Evolutionary conservation across 2,888 invertebrate genomes (phyloP).

Genomic region (Microctonus aethiopoides): DNA sequence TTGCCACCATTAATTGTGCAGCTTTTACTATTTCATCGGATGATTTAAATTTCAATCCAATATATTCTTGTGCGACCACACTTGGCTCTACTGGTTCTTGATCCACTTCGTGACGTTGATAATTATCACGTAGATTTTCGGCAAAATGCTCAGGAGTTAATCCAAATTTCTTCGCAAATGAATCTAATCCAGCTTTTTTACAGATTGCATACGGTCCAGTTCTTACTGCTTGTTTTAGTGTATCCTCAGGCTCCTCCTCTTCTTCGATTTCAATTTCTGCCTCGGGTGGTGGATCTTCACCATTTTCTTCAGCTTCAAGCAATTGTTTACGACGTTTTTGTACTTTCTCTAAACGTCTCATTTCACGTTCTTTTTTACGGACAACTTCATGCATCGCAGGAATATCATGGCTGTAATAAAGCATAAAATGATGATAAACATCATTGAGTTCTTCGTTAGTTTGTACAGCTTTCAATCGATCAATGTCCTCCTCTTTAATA

Average conservation of each 20-base stretch:
- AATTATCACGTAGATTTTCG: conserved; percentile 95
- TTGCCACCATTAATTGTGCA: conserved; percentile 93
- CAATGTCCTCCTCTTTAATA: conserved; percentile 87
- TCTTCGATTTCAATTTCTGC: conserved; percentile 71
- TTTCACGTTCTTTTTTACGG: conserved; percentile 75
- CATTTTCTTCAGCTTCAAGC: conserved; percentile 74
- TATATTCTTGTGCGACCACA: conserved; percentile 83
- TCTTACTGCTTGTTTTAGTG: conserved; percentile 85
- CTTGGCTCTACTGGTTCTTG: conserved; percentile 88
- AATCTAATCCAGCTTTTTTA: conserved; percentile 84
- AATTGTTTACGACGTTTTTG: conserved; percentile 68
- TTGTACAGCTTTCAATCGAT: conserved; percentile 80
- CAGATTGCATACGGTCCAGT: conserved; percentile 92
- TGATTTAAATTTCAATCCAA: conserved; percentile 62
- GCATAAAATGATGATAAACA: conserved; percentile 90
- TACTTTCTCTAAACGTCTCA: conserved; percentile 70
- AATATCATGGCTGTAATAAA: conserved; percentile 90
- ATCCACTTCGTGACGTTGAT: conserved; percentile 94
- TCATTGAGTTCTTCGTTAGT: conserved; percentile 93
- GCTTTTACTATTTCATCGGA: conserved; percentile 89
- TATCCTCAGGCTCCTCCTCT: conserved; percentile 69
- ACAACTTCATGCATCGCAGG: conserved; percentile 84
- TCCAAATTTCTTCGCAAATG: conserved; percentile 91
- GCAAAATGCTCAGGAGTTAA: conserved; percentile 94
- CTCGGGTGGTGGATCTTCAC: conserved; percentile 73